Base-by-base conservation (phyloP, 2,797 vertebrate genomes). In the Xyrichtys novacula region DNA sequence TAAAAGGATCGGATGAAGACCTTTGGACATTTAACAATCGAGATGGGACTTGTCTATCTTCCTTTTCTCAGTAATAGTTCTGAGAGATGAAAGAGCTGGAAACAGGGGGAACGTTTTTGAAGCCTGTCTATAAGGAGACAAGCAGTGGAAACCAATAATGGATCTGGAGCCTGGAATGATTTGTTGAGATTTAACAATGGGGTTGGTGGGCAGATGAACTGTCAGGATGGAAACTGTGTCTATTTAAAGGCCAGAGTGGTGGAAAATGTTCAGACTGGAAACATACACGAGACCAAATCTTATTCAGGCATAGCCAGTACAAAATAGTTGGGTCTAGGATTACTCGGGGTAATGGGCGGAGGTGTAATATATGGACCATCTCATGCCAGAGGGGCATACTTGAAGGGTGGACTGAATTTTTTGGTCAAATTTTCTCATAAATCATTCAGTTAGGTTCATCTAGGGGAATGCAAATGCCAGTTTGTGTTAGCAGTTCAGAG, bases 101-200 rank as follows among this genome's bases (percentile, higher is more conserved):
- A 46, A 39, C 14, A 7, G 47, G 68, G 65, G 75, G 74, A 80
- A 85, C 68, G 47, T 57, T 74, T 84, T 67, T 83, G 67, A 85
- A 76, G 79, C 42, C 60, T 40, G 65, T 38, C 78, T 44, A 31
- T 80, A 58, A 74, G 73, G 80, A 83, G 76, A 69, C 76, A 60
- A 72, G 65, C 73, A 44, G 55, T 83, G 86, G 81, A 88, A 87
- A 85, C 69, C 65, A 79, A 84, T 88, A 85, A 86, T 84, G 83
- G 83, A 85, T 80, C 60, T 19, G 71, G 67, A 71, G 83, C 72
- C 79, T 73, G 65, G 62, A 71, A 75, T 81, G 81, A 89, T 88
- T 86, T 85, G 80, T 77, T 59, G 74, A 80, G 85, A 82, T 91
- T 88, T 90, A 90, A 91, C 85, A 90, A 90, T 88, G 75, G 87